phyloP scores from a whole-genome alignment of 2,888 invertebrate species.

The Eilema caniola region DNA sequence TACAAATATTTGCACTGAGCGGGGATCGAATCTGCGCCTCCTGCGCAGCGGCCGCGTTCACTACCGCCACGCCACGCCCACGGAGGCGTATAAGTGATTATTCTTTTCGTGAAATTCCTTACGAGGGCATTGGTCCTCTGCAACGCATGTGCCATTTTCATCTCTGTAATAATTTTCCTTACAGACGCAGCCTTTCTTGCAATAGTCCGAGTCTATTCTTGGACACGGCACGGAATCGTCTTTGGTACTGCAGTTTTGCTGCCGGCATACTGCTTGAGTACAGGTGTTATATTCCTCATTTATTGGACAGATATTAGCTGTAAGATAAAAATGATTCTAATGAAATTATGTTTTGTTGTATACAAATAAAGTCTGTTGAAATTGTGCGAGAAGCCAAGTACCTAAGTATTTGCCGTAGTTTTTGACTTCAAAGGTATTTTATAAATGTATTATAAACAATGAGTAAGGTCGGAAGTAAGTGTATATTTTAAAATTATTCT shows the following conservation, averaged over 20 bases:
- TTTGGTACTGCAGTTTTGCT: constrained; percentile 29
- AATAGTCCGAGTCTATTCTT: constrained; percentile 6
- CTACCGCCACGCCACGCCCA: too few species aligned
- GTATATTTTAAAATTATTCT: too few species aligned
- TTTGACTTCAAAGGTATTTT: not conserved
- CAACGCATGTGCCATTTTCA: constrained; percentile 31
- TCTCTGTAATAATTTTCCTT: constrained; percentile 36
- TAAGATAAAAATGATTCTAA: constrained; percentile 17
- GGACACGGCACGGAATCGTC: constrained; percentile 24
- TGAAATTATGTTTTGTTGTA: too few species aligned
- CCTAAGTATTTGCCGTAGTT: not conserved
- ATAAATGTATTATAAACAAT: not conserved
- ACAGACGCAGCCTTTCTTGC: constrained; percentile 40
- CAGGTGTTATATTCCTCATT: constrained; percentile 46
- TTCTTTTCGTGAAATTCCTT: not conserved
- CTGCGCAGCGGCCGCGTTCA: too few species aligned
- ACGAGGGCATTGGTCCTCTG: constrained; percentile 37
- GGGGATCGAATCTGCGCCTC: too few species aligned
- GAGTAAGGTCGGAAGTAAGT: too few species aligned
- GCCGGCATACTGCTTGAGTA: constrained; percentile 32
- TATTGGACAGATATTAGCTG: constrained; percentile 45
- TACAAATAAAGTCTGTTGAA: not conserved
- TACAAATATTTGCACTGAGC: too few species aligned
- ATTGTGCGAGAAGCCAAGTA: not conserved
- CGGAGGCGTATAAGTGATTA: not conserved